A percentile compares a stretch with the other conserved stretches of the same genome.
phyloP scores from a whole-genome alignment of 2,113 vertebrate species.

The Cathartes aura region DNA sequence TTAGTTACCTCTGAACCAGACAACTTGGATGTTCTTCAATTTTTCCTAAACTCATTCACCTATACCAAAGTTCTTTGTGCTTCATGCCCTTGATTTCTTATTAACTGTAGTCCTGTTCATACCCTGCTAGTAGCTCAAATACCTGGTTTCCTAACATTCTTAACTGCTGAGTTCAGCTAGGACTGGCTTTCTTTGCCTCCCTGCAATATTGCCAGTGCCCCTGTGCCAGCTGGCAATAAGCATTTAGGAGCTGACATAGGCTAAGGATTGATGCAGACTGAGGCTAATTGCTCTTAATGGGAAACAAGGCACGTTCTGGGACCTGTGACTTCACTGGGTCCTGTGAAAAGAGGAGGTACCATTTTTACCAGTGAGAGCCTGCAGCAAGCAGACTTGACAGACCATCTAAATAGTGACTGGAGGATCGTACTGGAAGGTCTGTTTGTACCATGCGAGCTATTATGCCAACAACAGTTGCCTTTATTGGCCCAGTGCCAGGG shows the following conservation, averaged over 20 bases:
- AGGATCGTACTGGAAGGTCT: not conserved
- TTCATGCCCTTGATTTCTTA: not conserved
- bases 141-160: not conserved
- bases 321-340: not conserved
- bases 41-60: not conserved
- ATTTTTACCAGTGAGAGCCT: not conserved
- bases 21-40: accelerated
- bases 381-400: not conserved
- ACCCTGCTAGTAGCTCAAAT: not conserved
- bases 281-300: not conserved
- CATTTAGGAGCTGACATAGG: not conserved
- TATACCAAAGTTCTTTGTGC: not conserved
- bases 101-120: not conserved
- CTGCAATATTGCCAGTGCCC: not conserved
- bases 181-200: not conserved
- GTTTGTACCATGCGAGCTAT: not conserved
- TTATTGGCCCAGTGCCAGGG: not conserved
- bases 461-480: not conserved
- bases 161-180: not conserved
- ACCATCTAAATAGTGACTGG: not conserved
- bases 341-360: not conserved
- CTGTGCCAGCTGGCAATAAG: not conserved
- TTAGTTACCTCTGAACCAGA: not conserved
- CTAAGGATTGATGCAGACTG: not conserved
- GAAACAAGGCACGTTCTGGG: not conserved